These are phyloP conservation scores for Chironomus striatipennis DNA, from an alignment of 1,140 invertebrate genomes.

Conservation along the genomic window DNA sequence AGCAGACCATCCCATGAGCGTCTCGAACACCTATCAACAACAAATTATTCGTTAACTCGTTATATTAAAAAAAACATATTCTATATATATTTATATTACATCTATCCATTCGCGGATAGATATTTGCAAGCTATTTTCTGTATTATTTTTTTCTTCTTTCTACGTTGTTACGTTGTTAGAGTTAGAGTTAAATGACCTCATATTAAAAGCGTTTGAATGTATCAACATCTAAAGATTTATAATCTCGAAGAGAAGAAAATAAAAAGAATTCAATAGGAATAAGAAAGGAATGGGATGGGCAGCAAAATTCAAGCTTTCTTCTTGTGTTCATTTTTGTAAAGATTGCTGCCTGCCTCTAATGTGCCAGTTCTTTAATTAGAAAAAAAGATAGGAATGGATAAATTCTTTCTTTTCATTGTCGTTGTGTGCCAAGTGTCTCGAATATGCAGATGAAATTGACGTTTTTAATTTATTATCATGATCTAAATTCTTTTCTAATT, in stretches of 20 bases:
- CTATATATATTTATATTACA: no score
- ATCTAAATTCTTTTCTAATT: no score
- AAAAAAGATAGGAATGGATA: no score
- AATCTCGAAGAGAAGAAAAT: constrained; percentile 1
- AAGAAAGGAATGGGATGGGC: constrained; percentile 7
- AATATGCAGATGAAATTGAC: no score
- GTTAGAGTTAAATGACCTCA: constrained; percentile 23
- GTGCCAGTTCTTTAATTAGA: neutral
- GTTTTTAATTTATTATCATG: no score
- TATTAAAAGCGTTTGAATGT: neutral
- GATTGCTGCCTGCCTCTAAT: neutral
- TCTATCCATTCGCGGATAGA: neutral
- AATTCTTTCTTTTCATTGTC: no score
- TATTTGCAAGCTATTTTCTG: neutral
- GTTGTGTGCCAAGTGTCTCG: no score
- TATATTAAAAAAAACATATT: no score
- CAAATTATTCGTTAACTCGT: no score
- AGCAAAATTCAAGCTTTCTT: neutral
- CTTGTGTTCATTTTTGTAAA: neutral
- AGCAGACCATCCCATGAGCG: no score
- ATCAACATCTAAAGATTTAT: constrained; percentile 20
- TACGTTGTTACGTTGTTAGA: no score
- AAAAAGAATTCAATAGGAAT: neutral
- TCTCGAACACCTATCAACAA: no score
- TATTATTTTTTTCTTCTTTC: neutral